Evolutionary conservation across 2,797 vertebrate genomes (phyloP).

Genomic region (Crypturellus tataupa): DNA sequence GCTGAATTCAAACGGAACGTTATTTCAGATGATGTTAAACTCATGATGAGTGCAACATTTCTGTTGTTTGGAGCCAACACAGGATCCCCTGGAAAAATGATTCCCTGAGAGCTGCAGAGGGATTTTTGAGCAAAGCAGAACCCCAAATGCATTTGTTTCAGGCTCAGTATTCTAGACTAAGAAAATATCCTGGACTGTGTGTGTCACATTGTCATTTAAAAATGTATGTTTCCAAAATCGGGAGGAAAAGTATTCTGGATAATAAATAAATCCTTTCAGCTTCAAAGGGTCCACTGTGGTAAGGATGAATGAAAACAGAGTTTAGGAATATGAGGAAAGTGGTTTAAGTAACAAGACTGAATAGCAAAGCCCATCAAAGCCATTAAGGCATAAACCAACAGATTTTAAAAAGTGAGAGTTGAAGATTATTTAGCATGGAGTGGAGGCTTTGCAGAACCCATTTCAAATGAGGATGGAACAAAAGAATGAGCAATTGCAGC

Average conservation of each 20-base stretch:
- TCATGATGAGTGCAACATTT: slow-evolving; percentile 43
- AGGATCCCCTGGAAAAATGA: slow-evolving; percentile 67
- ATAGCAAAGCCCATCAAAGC: slow-evolving; percentile 83
- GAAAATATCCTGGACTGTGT: slow-evolving; percentile 76
- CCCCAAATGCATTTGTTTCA: slow-evolving; percentile 73
- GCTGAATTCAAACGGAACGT: slow-evolving; percentile 65
- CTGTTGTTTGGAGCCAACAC: slow-evolving; percentile 69
- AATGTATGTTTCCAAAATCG: slow-evolving; percentile 81
- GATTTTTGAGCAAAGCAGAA: slow-evolving; percentile 65
- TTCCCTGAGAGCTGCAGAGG: slow-evolving; percentile 14
- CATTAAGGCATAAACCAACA: slow-evolving; percentile 86
- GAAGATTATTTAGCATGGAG: slow-evolving; percentile 84
- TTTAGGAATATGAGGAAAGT: slow-evolving; percentile 76
- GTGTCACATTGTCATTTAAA: slow-evolving; percentile 75
- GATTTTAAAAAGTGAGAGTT: slow-evolving; percentile 84
- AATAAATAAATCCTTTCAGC: slow-evolving; percentile 84
- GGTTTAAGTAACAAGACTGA: slow-evolving; percentile 81
- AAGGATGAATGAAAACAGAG: slow-evolving; percentile 76
- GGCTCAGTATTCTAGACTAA: slow-evolving; percentile 73
- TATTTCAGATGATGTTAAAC: slow-evolving; percentile 71
- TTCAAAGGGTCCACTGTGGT: slow-evolving; percentile 77
- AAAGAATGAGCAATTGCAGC: slow-evolving; percentile 83
- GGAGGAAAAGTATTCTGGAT: slow-evolving; percentile 74
- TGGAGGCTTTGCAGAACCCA: slow-evolving; percentile 82
- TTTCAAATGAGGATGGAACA: slow-evolving; percentile 85